Evolutionary conservation across 2,888 invertebrate species (phyloP), one percentile per base, ranked within the genome.

Genomic region (Cephonodes hylas): DNA sequence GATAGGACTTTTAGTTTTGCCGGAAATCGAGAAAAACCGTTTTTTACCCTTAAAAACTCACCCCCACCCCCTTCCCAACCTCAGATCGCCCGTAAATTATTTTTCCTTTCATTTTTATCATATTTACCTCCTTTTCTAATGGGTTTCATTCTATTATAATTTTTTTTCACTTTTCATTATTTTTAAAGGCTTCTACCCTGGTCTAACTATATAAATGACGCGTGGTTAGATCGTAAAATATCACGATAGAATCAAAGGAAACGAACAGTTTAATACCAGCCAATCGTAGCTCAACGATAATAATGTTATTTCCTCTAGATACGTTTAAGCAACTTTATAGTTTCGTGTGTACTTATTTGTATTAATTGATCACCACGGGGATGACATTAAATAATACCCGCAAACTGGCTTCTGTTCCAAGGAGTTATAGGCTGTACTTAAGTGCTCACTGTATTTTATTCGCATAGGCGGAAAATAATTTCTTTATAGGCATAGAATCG

Each of bases 401-500:
- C 31, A 46, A 59, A 34, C 22, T 8, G 18, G 60, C 60, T 60
- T 60, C 60, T 64, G 61, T 65, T 68, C n/a, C n/a, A n/a, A n/a
- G 71, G 74, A 77, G 75, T 80, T 75, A 74, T 71, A 73, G 67
- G 64, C 61, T 66, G n/a, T n/a, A 57, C 22, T 46, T 59, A 38
- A 64, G 67, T 64, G 60, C 60, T 64, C 46, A 59, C 63, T 67
- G 70, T 75, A 71, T 72, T 53, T 75, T 74, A 70, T 72, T 70
- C 69, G 72, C 71, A 72, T 73, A 72, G 73, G 71, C 75, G 75
- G 79, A 74, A 80, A 80, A 79, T 81, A 75, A 80, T 80, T 81
- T 81, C 77, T 80, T 79, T 81, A 81, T 77, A 77, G 77, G 71
- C 82, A 72, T 81, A 66, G 76, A 80, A 82, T 82, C 82, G 81